Conservation (phyloP, 2,113 vertebrate species). For the Sander vitreus region DNA sequence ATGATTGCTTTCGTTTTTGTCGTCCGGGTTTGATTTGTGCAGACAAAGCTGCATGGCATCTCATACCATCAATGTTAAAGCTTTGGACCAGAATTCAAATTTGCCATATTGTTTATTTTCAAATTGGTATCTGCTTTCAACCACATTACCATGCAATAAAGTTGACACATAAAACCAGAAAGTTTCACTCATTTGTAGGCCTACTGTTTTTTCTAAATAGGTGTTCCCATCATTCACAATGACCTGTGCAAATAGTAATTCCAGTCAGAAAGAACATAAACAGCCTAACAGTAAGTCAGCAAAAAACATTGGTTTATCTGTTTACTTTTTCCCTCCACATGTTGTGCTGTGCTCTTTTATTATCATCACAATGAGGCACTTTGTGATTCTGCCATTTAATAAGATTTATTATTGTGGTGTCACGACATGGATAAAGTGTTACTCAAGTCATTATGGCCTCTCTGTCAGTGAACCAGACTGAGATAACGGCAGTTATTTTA, state of each 20-base stretch:
- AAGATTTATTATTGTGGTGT: constrained; percentile 28
- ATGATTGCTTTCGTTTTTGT: background rate
- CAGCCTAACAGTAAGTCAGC: background rate
- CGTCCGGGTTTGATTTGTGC: background rate
- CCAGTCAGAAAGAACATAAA: background rate
- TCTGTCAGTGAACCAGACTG: constrained; percentile 29
- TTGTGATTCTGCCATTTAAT: constrained; percentile 37
- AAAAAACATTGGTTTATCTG: constrained; percentile 6
- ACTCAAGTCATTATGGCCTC: background rate
- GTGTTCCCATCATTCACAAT: background rate
- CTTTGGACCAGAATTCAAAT: background rate
- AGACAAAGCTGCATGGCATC: background rate
- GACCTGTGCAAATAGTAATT: background rate
- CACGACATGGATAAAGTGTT: background rate
- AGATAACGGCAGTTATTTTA: constrained; percentile 18
- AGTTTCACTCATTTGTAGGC: background rate
- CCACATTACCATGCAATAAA: background rate
- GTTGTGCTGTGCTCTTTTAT: constrained; percentile 11
- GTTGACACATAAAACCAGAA: background rate
- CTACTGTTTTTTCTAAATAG: background rate
- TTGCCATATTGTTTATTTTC: background rate
- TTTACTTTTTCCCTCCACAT: constrained; percentile 14
- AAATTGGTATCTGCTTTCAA: background rate
- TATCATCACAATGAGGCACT: constrained; percentile 1
- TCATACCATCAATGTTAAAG: background rate